These are phyloP conservation scores for Manis pentadactyla DNA, from an alignment of 2,797 vertebrate genomes.

Conservation along the genomic window DNA sequence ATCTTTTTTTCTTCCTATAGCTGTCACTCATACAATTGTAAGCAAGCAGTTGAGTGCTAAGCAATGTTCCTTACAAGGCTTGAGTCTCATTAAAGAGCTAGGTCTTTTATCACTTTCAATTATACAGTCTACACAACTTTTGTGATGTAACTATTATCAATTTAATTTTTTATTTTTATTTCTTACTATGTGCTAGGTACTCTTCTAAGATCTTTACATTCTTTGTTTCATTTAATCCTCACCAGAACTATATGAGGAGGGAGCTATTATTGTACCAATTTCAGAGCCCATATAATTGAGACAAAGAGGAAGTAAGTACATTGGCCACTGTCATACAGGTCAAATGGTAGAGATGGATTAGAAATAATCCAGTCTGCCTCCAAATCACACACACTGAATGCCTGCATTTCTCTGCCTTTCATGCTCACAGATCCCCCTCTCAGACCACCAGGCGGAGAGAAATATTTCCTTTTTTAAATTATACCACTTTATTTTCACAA, in stretches of 20 bases:
- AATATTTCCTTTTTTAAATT: neutral
- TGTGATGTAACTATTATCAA: neutral
- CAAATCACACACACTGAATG: neutral
- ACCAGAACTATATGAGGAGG: neutral
- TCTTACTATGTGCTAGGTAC: neutral
- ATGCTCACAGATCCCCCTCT: neutral
- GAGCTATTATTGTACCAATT: neutral
- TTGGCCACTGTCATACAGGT: neutral
- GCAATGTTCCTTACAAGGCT: neutral
- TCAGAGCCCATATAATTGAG: neutral
- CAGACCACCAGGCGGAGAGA: neutral
- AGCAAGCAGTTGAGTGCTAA: slow-evolving; percentile 40
- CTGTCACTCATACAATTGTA: slow-evolving; percentile 81
- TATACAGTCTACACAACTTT: neutral
- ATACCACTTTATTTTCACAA: neutral
- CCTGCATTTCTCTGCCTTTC: neutral
- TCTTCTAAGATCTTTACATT: neutral
- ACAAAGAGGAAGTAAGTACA: neutral
- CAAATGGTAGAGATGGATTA: neutral
- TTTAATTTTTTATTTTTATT: neutral
- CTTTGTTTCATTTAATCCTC: neutral
- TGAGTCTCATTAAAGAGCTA: neutral
- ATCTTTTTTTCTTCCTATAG: slow-evolving; percentile 50
- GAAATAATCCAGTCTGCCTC: neutral
- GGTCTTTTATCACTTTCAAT: neutral